These are phyloP conservation scores for Zosterops japonicus DNA, from an alignment of 2,113 vertebrate species.

Conservation along the genomic window DNA sequence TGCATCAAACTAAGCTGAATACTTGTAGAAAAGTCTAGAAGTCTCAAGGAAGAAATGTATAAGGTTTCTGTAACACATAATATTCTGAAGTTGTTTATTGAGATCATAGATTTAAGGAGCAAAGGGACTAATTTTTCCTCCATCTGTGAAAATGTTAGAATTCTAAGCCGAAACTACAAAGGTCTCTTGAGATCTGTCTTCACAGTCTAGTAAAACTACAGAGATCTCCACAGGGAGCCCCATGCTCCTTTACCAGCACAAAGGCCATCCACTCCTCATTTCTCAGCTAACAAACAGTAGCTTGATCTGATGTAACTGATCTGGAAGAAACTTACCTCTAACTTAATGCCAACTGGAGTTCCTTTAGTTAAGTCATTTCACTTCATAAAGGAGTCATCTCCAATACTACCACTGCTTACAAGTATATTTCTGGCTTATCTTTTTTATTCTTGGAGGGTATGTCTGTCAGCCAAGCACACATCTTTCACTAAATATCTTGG, in stretches of 20 bases:
- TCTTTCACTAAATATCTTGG: background rate
- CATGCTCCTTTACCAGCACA: rapidly evolving
- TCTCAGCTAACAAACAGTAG: background rate
- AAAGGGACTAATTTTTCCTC: background rate
- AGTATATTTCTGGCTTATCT: background rate
- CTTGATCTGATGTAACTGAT: rapidly evolving
- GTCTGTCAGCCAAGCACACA: background rate
- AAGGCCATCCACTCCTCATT: background rate
- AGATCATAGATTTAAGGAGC: background rate
- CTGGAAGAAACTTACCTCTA: background rate
- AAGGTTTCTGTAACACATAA: background rate
- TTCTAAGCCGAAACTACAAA: background rate
- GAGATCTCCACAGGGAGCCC: background rate
- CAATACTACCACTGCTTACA: background rate
- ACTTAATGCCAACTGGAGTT: background rate
- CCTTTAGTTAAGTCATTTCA: background rate
- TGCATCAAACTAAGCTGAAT: background rate
- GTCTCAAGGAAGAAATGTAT: background rate
- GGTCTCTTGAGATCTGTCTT: background rate
- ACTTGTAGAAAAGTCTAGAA: background rate
- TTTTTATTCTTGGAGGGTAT: background rate
- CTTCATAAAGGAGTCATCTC: background rate
- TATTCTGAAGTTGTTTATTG: background rate
- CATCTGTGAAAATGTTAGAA: background rate
- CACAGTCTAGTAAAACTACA: background rate